These are phyloP conservation scores for Buphagus erythrorhynchus DNA, from an alignment of 2,797 vertebrate species.

Conservation along the genomic window DNA sequence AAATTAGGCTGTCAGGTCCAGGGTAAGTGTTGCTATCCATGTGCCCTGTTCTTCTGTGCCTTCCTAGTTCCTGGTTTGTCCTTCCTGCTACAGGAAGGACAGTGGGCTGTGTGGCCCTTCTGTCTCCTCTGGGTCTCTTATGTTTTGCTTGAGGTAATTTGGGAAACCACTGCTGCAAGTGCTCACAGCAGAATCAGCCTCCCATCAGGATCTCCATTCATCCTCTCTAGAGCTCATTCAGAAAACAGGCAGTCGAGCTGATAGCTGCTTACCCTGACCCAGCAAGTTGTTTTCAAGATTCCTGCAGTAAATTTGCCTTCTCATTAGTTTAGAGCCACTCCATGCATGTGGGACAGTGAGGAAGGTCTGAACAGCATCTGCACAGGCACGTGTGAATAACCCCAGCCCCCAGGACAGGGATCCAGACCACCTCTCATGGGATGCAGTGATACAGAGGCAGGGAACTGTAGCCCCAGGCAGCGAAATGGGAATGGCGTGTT, in stretches of 20 bases:
- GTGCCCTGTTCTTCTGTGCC: background rate
- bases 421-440: background rate
- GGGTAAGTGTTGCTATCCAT: background rate
- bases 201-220: accelerated
- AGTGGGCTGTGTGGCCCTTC: background rate
- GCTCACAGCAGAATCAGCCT: background rate
- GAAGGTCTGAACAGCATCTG: background rate
- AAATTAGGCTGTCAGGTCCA: background rate
- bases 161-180: background rate
- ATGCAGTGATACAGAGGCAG: background rate
- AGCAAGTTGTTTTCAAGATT: background rate
- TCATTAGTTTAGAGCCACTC: background rate
- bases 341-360: accelerated
- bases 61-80: background rate
- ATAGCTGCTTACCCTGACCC: background rate
- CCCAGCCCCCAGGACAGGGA: background rate
- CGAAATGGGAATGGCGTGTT: accelerated
- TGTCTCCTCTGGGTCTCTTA: background rate
- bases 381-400: accelerated
- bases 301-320: background rate
- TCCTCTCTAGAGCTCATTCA: background rate
- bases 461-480: background rate
- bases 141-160: background rate
- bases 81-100: background rate
- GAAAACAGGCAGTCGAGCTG: background rate